These are phyloP conservation scores for Cyprinodon tularosa DNA, from an alignment of 2,113 vertebrate species.

Conservation along the genomic window DNA sequence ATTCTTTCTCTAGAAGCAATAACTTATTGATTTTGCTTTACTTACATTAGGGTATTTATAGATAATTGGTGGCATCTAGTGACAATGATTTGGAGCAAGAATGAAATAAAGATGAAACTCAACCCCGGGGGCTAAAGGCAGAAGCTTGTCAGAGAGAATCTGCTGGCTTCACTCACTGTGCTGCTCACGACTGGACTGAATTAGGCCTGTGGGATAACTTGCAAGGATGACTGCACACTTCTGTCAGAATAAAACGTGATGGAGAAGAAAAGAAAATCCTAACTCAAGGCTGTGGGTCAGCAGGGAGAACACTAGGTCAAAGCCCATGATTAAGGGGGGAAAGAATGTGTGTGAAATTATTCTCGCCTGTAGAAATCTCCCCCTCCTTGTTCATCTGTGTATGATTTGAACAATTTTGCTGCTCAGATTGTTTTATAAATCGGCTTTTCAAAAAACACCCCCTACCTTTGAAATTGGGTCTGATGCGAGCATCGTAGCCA, in stretches of 20 bases:
- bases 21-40: slow-evolving; percentile 77
- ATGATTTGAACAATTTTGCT: slow-evolving; percentile 52
- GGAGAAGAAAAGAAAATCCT: slow-evolving; percentile 42
- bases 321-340: slow-evolving; percentile 31
- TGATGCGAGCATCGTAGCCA: slow-evolving; percentile 93
- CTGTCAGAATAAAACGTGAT: slow-evolving; percentile 50
- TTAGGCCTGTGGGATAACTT: slow-evolving; percentile 67
- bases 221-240: slow-evolving; percentile 32
- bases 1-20: slow-evolving; percentile 56
- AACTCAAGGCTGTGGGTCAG: slow-evolving; percentile 69
- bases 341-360: slow-evolving; percentile 34
- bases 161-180: slow-evolving; percentile 44
- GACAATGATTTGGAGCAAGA: slow-evolving; percentile 63
- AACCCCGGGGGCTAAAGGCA: slow-evolving; percentile 59
- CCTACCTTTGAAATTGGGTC: slow-evolving; percentile 97
- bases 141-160: slow-evolving; percentile 68
- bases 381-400: slow-evolving; percentile 53
- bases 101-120: slow-evolving; percentile 75
- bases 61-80: slow-evolving; percentile 63
- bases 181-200: slow-evolving; percentile 46
- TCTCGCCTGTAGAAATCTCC: slow-evolving; percentile 46
- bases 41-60: slow-evolving; percentile 77
- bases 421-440: slow-evolving; percentile 29
- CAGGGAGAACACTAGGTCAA: slow-evolving; percentile 26
- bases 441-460: background rate